Evolutionary conservation across 2,797 vertebrate genomes (phyloP).

Genomic region (Falco biarmicus): DNA sequence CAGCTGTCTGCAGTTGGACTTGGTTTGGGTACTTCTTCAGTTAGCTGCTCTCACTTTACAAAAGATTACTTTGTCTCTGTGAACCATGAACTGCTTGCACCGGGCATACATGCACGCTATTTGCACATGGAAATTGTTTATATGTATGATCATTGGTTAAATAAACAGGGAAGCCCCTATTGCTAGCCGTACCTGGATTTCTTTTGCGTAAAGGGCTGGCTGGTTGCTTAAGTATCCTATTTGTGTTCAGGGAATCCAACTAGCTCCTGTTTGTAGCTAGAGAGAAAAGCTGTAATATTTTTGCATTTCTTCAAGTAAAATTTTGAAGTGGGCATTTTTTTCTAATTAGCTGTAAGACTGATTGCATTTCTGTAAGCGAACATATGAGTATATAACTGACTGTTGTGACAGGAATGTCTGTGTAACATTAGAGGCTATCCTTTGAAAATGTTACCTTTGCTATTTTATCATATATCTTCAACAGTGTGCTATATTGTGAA

Average conservation of each 20-base stretch:
- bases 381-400: background rate
- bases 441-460: background rate
- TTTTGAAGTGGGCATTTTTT: background rate
- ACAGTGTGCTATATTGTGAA: background rate
- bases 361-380: background rate
- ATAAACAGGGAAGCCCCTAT: background rate
- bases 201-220: background rate
- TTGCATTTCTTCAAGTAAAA: background rate
- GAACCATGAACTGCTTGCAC: background rate
- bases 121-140: background rate
- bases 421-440: background rate
- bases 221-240: background rate
- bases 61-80: background rate
- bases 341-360: background rate
- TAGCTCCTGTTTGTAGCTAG: background rate
- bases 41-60: background rate
- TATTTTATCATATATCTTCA: background rate
- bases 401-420: background rate
- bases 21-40: background rate
- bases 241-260: background rate
- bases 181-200: background rate
- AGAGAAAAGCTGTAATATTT: background rate
- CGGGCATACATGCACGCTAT: fast-evolving
- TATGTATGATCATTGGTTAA: background rate
- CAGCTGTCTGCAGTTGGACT: background rate